Conservation (phyloP, 2,113 vertebrate genomes). For the Sula dactylatra region DNA sequence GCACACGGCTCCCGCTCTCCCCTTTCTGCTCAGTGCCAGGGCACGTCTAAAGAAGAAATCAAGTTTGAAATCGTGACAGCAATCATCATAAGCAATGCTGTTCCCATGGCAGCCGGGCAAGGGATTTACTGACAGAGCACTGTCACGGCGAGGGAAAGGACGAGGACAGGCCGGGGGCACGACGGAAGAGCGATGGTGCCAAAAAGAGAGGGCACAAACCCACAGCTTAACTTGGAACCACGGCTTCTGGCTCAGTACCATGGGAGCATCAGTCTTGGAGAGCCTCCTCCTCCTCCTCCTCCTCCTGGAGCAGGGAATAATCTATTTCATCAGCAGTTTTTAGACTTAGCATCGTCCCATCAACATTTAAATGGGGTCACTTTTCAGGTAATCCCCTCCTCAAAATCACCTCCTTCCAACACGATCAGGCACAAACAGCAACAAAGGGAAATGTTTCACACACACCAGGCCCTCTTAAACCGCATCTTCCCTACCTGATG, state of each 20-base stretch:
- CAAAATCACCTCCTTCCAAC: neutral
- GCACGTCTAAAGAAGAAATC: neutral
- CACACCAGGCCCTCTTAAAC: fast-evolving
- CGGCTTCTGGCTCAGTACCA: neutral
- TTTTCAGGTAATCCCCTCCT: neutral
- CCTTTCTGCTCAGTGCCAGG: neutral
- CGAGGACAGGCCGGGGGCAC: neutral
- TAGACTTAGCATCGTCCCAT: neutral
- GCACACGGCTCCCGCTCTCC: neutral
- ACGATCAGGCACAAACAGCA: neutral
- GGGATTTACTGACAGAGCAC: neutral
- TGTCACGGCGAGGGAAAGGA: neutral
- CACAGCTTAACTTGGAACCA: neutral
- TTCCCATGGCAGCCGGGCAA: neutral
- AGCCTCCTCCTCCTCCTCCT: neutral
- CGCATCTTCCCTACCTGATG: fast-evolving
- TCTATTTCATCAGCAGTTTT: neutral
- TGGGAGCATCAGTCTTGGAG: neutral
- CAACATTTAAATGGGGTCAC: neutral
- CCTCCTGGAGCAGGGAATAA: neutral
- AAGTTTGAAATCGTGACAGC: neutral
- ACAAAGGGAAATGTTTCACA: neutral
- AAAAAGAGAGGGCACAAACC: neutral
- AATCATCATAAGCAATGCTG: neutral
- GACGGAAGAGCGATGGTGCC: neutral